Percentiles rank a stretch among this genome's conserved stretches.
Conservation (phyloP, 30 jellyfish, hydroid and myxozoan genomes). For the Sanderia malayensis region DNA sequence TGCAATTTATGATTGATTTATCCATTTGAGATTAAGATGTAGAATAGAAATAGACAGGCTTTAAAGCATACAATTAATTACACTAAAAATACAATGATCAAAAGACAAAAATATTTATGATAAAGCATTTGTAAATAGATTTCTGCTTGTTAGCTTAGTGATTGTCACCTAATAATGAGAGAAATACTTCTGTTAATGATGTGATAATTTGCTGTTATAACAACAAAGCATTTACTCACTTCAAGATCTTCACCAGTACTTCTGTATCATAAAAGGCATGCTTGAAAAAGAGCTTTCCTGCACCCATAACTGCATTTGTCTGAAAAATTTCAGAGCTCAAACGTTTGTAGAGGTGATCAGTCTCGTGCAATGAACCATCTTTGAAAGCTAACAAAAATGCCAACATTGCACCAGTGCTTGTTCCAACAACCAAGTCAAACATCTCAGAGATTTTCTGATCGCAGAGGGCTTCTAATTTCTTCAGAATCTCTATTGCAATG, state of each 20-base stretch:
- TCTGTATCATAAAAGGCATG: constrained; percentile 85
- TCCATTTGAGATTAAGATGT: too few species aligned
- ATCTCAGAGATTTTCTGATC: constrained; percentile 55
- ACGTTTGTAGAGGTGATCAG: constrained; percentile 42
- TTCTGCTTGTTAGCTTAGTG: too few species aligned
- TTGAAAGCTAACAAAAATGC: constrained; percentile 68
- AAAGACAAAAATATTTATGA: too few species aligned
- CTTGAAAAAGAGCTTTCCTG: constrained; percentile 75
- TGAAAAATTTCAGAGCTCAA: constrained; percentile 59
- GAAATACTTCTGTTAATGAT: too few species aligned
- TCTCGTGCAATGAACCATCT: constrained; percentile 38
- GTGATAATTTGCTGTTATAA: too few species aligned
- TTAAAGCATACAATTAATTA: too few species aligned
- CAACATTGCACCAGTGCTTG: constrained; percentile 89
- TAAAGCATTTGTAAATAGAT: too few species aligned
- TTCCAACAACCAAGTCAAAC: constrained; percentile 82
- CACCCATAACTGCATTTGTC: constrained; percentile 47
- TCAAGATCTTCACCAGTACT: constrained; percentile 38
- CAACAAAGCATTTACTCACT: too few species aligned
- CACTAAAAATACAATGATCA: too few species aligned
- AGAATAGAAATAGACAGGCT: too few species aligned
- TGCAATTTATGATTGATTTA: too few species aligned
- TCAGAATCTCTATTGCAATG: constrained; percentile 62
- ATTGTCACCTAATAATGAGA: too few species aligned
- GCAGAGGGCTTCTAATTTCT: constrained; percentile 50